Conservation (phyloP, 2,113 vertebrate species). For the Vireo altiloquus region DNA sequence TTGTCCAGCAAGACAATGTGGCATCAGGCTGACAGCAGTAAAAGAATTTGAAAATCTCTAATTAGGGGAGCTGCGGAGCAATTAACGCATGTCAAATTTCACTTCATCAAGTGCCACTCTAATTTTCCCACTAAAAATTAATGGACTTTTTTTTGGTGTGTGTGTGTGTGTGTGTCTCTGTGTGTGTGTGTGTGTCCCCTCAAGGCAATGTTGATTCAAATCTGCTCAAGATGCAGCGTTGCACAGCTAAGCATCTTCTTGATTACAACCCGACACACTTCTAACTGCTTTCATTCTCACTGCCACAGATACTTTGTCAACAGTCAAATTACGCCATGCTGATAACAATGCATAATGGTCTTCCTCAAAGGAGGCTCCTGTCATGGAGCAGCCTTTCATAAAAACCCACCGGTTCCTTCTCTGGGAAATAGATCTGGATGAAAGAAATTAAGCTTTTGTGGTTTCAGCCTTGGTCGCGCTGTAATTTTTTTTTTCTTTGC, state of each 20-base stretch:
- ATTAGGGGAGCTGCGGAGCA: conserved; percentile 93
- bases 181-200: conserved; percentile 70
- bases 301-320: conserved; percentile 84
- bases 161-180: background rate
- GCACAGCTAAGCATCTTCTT: conserved; percentile 88
- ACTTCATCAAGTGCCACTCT: conserved; percentile 97
- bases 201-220: conserved; percentile 84
- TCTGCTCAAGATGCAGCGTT: conserved; percentile 81
- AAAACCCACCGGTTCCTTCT: conserved; percentile 61
- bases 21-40: conserved; percentile 79
- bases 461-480: background rate
- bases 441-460: conserved; percentile 47
- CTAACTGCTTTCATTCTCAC: conserved; percentile 81
- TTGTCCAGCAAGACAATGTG: conserved; percentile 75
- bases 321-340: conserved; percentile 81
- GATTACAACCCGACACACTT: conserved; percentile 83
- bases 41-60: conserved; percentile 91
- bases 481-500: background rate
- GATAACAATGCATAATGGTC: conserved; percentile 80
- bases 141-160: conserved; percentile 66
- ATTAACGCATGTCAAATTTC: conserved; percentile 98
- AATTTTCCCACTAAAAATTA: conserved; percentile 89
- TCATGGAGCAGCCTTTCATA: conserved; percentile 70
- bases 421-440: conserved; percentile 42
- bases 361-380: conserved; percentile 71